Evolutionary conservation across 2,113 vertebrate species (phyloP).

Genomic region (Vimba vimba): DNA sequence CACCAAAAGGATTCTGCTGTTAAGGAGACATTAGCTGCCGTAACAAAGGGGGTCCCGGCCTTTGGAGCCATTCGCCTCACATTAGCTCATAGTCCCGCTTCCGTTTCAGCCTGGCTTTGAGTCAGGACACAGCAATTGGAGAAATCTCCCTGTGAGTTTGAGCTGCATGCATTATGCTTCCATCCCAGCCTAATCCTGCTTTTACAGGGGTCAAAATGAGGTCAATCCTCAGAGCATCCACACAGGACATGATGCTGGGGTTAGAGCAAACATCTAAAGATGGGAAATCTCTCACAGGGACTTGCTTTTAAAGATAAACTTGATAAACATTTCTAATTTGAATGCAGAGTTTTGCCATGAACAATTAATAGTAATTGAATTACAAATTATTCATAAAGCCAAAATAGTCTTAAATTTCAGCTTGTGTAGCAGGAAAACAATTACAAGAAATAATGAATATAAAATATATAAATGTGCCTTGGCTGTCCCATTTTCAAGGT

Average conservation of each 20-base stretch:
- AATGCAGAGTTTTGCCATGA: not conserved
- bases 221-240: conserved; percentile 65
- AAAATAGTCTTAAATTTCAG: not conserved
- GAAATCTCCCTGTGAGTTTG: conserved; percentile 56
- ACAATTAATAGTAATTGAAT: conserved; percentile 1
- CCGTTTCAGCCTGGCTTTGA: conserved; percentile 48
- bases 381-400: not conserved
- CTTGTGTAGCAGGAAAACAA: conserved; percentile 11
- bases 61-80: conserved; percentile 53
- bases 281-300: conserved; percentile 21
- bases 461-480: not conserved
- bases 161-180: conserved; percentile 36
- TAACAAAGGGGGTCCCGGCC: conserved; percentile 41
- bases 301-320: not conserved
- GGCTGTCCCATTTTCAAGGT: not conserved
- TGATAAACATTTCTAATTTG: not conserved
- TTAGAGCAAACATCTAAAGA: conserved; percentile 10
- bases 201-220: conserved; percentile 67
- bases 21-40: conserved; percentile 38
- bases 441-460: not conserved
- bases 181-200: conserved; percentile 47
- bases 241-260: conserved; percentile 18
- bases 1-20: conserved; percentile 52
- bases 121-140: conserved; percentile 48
- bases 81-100: conserved; percentile 56